A percentile compares a stretch with the other conserved stretches of the same genome.
Conservation (phyloP, 2,113 vertebrate species). For the Tympanuchus pallidicinctus region DNA sequence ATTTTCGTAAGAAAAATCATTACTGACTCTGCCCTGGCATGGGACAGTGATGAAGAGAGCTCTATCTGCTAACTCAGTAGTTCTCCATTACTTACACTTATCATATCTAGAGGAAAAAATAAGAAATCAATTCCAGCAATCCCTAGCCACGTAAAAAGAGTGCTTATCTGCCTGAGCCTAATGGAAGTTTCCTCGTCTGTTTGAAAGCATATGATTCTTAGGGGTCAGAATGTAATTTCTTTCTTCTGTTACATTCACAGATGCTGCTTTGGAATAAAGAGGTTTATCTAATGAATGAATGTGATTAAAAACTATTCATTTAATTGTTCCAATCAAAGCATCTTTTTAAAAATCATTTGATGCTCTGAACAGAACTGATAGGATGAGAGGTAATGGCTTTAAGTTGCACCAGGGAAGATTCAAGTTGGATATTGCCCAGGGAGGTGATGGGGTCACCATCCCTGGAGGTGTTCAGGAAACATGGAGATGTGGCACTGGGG, state of each 20-base stretch:
- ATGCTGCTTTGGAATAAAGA: neutral
- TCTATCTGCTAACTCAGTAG: conserved; percentile 2
- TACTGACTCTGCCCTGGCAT: neutral
- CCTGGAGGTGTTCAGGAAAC: too few species aligned
- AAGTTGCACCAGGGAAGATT: too few species aligned
- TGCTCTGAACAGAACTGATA: neutral
- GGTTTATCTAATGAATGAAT: neutral
- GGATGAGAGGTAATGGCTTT: too few species aligned
- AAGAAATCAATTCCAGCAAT: conserved; percentile 31
- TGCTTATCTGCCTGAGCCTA: neutral
- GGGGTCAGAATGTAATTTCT: neutral
- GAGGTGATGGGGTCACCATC: too few species aligned
- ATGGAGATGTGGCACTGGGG: too few species aligned
- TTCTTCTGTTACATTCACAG: neutral
- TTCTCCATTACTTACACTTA: neutral
- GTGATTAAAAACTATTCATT: neutral
- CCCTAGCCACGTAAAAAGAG: neutral
- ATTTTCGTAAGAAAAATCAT: neutral
- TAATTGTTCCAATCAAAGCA: neutral
- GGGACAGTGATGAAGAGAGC: neutral
- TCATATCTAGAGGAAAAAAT: neutral
- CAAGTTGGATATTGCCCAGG: too few species aligned
- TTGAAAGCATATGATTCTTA: neutral
- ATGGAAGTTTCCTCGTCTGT: conserved; percentile 8
- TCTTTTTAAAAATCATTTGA: neutral